A percentile compares a stretch with the other conserved stretches of the same genome.
Evolutionary conservation across 30 jellyfish, hydroid and myxozoan genomes (phyloP).

Genomic region (Hydractinia symbiolongicarpus): DNA sequence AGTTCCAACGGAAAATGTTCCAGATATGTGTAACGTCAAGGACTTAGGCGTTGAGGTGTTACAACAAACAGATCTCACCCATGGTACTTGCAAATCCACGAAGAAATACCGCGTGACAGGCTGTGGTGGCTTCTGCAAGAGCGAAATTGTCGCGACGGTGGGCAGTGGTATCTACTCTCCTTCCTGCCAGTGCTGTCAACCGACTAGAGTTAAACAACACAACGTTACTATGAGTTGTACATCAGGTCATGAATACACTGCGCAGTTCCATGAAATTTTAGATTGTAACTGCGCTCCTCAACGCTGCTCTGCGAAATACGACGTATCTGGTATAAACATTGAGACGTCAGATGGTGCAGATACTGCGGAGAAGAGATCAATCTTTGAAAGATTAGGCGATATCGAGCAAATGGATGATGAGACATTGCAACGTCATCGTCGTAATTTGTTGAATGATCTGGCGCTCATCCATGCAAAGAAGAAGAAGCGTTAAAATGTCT

Average conservation of each 20-base stretch:
- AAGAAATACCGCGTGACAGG: constrained; percentile 59
- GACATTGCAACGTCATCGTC: constrained; percentile 7
- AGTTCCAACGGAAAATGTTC: constrained; percentile 45
- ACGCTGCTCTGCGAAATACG: constrained; percentile 8
- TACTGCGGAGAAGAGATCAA: neutral
- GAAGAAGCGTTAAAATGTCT: constrained; percentile 23
- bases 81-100: constrained; percentile 61
- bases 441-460: constrained; percentile 15
- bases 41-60: constrained; percentile 28
- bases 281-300: constrained; percentile 22
- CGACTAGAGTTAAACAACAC: constrained; percentile 32
- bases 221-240: constrained; percentile 55
- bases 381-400: constrained; percentile 7
- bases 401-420: neutral
- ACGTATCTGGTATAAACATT: neutral
- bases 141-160: constrained; percentile 43
- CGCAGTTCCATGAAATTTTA: constrained; percentile 16
- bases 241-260: constrained; percentile 31
- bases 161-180: constrained; percentile 50
- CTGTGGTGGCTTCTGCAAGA: constrained; percentile 74
- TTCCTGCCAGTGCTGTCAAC: constrained; percentile 75
- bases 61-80: neutral
- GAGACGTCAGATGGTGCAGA: constrained; percentile 5
- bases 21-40: constrained; percentile 58
- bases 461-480: constrained; percentile 17